Evolutionary conservation across 1,140 invertebrate genomes (phyloP).

Genomic region (Ceratina japonica): DNA sequence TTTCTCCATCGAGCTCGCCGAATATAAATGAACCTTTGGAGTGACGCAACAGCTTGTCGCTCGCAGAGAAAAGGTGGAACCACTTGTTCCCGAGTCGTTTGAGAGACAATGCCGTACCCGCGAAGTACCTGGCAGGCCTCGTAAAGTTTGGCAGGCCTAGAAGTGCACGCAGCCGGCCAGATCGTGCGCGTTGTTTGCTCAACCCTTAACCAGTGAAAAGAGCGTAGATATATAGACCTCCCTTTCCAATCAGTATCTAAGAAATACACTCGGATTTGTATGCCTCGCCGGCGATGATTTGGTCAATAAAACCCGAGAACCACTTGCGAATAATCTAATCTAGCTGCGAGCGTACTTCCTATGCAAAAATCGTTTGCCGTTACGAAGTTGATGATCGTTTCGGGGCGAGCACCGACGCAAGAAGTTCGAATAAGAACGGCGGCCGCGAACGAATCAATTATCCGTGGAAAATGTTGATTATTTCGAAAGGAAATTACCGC

Average conservation of each 20-base stretch:
- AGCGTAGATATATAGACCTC: not conserved
- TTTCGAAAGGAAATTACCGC: not conserved
- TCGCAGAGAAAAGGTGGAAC: not conserved
- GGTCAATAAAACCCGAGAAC: not conserved
- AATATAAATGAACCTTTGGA: not conserved
- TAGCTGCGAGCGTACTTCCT: too few species aligned
- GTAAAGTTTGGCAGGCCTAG: too few species aligned
- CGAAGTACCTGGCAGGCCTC: not conserved
- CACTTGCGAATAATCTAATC: constrained; percentile 16
- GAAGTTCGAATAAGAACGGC: too few species aligned
- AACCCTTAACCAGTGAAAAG: too few species aligned
- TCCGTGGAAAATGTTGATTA: too few species aligned
- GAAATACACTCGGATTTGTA: not conserved
- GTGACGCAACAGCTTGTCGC: constrained; percentile 19
- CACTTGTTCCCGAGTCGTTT: not conserved
- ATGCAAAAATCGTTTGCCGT: not conserved
- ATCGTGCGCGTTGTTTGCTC: not conserved
- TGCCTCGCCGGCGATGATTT: not conserved
- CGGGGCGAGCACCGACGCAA: too few species aligned
- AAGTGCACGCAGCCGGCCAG: constrained; percentile 1
- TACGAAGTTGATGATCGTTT: not conserved
- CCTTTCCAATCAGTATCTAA: not conserved
- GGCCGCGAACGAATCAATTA: too few species aligned
- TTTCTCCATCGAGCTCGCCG: too few species aligned
- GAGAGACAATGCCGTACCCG: constrained; percentile 8